Evolutionary conservation across 2,113 vertebrate genomes (phyloP), one percentile per base, ranked within the genome.

Genomic region (Paralichthys olivaceus): DNA sequence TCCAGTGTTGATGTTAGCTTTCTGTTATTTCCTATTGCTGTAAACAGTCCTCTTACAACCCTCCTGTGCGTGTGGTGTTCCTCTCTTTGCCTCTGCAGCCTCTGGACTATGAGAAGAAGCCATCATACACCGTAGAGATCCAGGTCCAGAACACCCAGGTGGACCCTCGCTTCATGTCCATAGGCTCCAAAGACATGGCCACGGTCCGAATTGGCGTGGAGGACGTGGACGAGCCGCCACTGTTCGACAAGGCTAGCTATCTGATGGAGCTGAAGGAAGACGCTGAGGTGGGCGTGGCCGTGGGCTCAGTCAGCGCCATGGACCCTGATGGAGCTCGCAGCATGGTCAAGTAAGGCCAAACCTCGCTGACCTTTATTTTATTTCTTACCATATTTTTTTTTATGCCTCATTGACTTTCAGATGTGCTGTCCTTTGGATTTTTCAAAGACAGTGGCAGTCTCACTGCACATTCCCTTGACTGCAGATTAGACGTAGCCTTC

Each of bases 101-200:
- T 40, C 22, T 99, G 90, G 97, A 99, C 90, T 99, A 95, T 0
- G 98, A 99, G 92, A 97, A 90, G 83, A 97, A 96, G 87, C 96
- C 93, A 53, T 91, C 94, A 0, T 98, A 97, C 84, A 95, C 92
- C 6, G 93, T 99, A 55, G 96, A 96, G 89, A 94, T 99, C 65
- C 96, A 98, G 90, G 97, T 97, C 47, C 91, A 94, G 88, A 99
- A 98, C 87, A 95, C 90, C 20, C 93, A 96, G 0, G 75, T 94
- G 17, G 96, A 97, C 79, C 88, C 95, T 20, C 95, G 93, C 69
- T 97, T 96, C 88, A 85, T 95, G 54, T 93, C 93, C 17, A 29
- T 94, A 22, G 95, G 95, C 2, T 93, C 96, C 84, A 96, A 95
- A 80, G 96, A 97, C 60, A 83, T 93, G 5, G 93, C 97, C 49